Evolutionary conservation across 2,113 vertebrate genomes (phyloP).

Genomic region (Erythrocercus mccallii): DNA sequence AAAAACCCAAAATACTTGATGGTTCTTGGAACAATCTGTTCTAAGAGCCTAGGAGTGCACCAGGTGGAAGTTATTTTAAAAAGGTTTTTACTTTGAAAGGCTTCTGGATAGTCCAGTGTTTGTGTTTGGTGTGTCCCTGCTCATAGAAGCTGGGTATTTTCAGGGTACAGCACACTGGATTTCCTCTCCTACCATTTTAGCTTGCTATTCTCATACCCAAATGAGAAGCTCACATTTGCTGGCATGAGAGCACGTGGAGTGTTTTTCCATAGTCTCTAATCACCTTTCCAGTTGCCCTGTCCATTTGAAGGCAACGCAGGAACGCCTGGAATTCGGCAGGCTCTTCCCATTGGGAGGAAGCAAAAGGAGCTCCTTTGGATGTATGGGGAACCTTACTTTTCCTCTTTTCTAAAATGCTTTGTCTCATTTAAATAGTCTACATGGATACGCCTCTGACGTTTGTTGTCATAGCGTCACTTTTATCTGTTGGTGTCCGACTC

Average conservation of each 20-base stretch:
- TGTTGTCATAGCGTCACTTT: background rate
- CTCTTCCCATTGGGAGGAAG: background rate
- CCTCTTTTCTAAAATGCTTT: background rate
- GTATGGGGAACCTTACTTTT: background rate
- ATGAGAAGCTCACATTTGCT: background rate
- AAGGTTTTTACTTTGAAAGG: background rate
- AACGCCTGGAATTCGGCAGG: background rate
- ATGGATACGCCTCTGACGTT: background rate
- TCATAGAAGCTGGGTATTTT: background rate
- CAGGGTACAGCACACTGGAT: background rate
- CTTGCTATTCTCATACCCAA: background rate
- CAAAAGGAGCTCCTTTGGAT: background rate
- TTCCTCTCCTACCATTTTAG: background rate
- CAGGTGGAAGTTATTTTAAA: constrained; percentile 13
- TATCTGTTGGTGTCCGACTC: background rate
- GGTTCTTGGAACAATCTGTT: background rate
- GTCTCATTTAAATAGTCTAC: background rate
- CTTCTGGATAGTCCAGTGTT: background rate
- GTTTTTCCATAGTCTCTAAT: background rate
- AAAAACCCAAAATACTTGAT: background rate
- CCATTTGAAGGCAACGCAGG: background rate
- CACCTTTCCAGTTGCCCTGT: background rate
- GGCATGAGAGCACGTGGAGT: background rate
- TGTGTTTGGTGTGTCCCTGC: background rate
- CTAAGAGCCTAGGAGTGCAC: background rate